Conservation (phyloP, 2,888 invertebrate species). For the Cyclophora albipunctata region DNA sequence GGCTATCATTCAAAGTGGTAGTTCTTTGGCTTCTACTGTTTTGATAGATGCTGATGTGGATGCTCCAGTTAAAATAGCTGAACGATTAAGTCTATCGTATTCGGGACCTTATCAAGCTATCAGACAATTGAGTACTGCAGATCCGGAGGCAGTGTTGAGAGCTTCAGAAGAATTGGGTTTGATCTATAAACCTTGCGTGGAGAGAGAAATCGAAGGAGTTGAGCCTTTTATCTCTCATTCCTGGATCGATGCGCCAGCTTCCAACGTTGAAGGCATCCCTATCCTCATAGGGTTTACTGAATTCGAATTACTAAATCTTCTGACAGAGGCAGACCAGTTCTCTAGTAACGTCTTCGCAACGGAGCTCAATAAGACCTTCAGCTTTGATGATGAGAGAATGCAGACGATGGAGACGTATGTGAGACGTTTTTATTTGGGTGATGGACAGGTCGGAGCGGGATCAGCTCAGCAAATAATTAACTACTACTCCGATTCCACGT, state of each 20-base stretch:
- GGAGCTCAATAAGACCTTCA: slow-evolving; percentile 19
- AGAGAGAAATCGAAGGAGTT: slow-evolving; percentile 33
- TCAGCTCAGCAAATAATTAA: slow-evolving; percentile 24
- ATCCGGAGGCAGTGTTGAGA: slow-evolving; percentile 26
- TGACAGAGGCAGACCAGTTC: slow-evolving; percentile 15
- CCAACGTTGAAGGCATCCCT: slow-evolving; percentile 32
- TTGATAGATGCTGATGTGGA: slow-evolving; percentile 25
- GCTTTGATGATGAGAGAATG: slow-evolving; percentile 19
- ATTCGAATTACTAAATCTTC: slow-evolving; percentile 28
- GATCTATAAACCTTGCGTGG: slow-evolving; percentile 38
- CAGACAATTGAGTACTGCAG: slow-evolving; percentile 21
- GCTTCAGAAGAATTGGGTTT: slow-evolving; percentile 22
- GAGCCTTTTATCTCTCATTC: slow-evolving; percentile 34
- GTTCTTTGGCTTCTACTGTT: slow-evolving; percentile 24
- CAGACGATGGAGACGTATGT: slow-evolving; percentile 22
- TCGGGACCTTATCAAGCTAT: slow-evolving; percentile 28
- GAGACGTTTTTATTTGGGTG: slow-evolving; percentile 41
- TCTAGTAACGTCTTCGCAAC: slow-evolving; percentile 22
- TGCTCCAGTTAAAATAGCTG: slow-evolving; percentile 32
- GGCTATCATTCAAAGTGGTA: slow-evolving; percentile 41
- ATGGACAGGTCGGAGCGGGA: slow-evolving; percentile 22
- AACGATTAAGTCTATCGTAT: slow-evolving; percentile 27
- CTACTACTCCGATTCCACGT: slow-evolving; percentile 41
- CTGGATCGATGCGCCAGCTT: slow-evolving; percentile 28
- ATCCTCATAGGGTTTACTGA: slow-evolving; percentile 42